Conservation (phyloP, 2,888 invertebrate species). For the Oscheius sp. region DNA sequence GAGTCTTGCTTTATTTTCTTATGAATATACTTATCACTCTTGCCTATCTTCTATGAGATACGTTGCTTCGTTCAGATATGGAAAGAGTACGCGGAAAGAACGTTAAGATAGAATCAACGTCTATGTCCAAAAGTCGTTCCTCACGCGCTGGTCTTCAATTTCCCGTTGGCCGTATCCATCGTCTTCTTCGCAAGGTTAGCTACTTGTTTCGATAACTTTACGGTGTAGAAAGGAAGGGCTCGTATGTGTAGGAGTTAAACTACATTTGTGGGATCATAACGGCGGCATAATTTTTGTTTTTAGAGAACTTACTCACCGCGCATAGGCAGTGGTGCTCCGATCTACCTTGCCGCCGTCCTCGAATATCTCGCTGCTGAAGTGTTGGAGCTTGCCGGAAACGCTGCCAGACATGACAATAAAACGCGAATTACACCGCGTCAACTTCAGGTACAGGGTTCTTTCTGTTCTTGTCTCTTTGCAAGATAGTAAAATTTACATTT, state of each 20-base stretch:
- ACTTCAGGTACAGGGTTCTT: conserved; percentile 16
- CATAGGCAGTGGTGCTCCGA: background rate
- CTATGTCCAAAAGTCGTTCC: conserved; percentile 67
- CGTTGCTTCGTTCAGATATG: too few relatives aligned
- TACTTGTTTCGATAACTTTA: too few relatives aligned
- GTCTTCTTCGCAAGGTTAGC: background rate
- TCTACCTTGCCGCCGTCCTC: conserved; percentile 13
- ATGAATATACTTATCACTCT: background rate
- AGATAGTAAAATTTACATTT: too few relatives aligned
- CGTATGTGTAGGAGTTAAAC: too few relatives aligned
- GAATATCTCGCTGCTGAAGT: conserved; percentile 64
- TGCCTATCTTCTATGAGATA: too few relatives aligned
- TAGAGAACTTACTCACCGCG: conserved; percentile 13
- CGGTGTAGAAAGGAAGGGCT: too few relatives aligned
- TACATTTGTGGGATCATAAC: too few relatives aligned
- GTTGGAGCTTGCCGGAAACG: conserved; percentile 71
- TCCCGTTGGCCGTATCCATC: conserved; percentile 68
- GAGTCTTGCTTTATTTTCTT: background rate
- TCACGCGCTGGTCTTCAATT: conserved; percentile 72
- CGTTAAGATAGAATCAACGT: conserved; percentile 60
- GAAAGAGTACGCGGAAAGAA: conserved; percentile 79
- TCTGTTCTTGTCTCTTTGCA: too few relatives aligned
- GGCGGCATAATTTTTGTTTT: background rate
- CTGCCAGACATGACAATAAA: conserved; percentile 76
- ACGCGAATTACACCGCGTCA: conserved; percentile 73